Percentiles rank a stretch among this genome's conserved stretches.
Evolutionary conservation across 2,113 vertebrate species (phyloP).

Genomic region (Fulmarus glacialis): DNA sequence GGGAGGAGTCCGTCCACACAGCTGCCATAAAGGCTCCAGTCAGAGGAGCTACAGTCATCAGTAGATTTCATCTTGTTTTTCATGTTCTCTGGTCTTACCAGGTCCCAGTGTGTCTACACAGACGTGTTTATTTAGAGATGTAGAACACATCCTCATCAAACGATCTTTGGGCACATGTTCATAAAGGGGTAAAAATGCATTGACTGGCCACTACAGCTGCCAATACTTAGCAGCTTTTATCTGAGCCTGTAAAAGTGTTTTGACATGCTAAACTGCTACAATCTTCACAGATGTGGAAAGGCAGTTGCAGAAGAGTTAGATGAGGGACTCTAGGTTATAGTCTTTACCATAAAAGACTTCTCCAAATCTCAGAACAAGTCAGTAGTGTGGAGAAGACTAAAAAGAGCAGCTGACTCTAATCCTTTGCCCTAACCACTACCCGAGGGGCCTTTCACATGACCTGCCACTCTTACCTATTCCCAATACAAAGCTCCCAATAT

Average conservation of each 20-base stretch:
- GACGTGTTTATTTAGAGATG: not conserved
- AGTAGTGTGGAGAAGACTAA: not conserved
- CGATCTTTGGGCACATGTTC: not conserved
- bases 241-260: not conserved
- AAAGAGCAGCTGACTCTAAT: not conserved
- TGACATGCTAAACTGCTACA: not conserved
- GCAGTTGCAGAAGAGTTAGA: not conserved
- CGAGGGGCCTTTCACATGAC: not conserved
- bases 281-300: not conserved
- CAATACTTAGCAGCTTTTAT: not conserved
- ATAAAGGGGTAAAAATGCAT: not conserved
- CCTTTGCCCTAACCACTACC: not conserved
- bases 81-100: not conserved
- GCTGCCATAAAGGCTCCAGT: not conserved
- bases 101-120: not conserved
- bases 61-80: conserved; percentile 11
- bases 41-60: not conserved
- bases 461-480: not conserved
- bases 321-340: not conserved
- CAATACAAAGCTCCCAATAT: not conserved
- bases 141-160: not conserved
- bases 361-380: not conserved
- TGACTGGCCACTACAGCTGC: not conserved
- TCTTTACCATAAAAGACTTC: not conserved
- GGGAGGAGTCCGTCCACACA: not conserved